phyloP scores from a whole-genome alignment of 64 coral and sea anemone species.

The Dendrophyllia cribrosa region DNA sequence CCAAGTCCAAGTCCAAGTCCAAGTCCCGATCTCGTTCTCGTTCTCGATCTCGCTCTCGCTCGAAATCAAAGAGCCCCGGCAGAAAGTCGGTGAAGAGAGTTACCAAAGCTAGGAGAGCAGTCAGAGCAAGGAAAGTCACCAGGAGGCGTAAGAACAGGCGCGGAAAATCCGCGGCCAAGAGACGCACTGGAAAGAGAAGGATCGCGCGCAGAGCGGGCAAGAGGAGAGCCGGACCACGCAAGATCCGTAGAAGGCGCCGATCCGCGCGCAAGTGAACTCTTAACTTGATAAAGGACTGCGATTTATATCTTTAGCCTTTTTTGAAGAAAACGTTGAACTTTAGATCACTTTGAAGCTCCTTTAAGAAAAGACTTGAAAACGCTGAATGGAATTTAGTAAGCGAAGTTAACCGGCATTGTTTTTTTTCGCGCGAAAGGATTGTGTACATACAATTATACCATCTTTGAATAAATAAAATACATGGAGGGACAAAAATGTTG shows the following conservation, averaged over 20 bases:
- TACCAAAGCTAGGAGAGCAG: slow-evolving; percentile 48
- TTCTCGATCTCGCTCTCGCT: slow-evolving; percentile 5
- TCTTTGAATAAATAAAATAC: slow-evolving; percentile 1
- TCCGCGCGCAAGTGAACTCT: slow-evolving; percentile 24
- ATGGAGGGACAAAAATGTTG: not conserved
- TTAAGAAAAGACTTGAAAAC: slow-evolving; percentile 1
- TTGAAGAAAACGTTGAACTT: not conserved
- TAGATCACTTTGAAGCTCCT: not conserved
- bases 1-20: not conserved
- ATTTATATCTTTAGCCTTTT: not conserved
- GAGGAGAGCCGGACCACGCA: not conserved
- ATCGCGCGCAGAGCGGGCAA: not conserved
- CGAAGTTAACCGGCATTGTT: slow-evolving; percentile 1
- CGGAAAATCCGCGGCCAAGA: slow-evolving; percentile 8
- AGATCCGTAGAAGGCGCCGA: slow-evolving; percentile 8
- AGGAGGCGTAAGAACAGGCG: not conserved
- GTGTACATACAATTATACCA: not conserved
- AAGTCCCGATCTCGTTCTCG: not conserved
- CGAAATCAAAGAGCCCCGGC: slow-evolving; percentile 26
- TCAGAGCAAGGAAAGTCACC: not conserved
- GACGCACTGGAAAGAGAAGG: not conserved
- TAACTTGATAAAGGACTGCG: not conserved
- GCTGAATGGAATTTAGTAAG: slow-evolving; percentile 41
- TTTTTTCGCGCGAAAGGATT: slow-evolving; percentile 21
- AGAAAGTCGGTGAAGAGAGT: slow-evolving; percentile 44